A percentile compares a stretch with the other conserved stretches of the same genome.
Conservation (phyloP, 1,140 invertebrate genomes). For the Papilio machaon region DNA sequence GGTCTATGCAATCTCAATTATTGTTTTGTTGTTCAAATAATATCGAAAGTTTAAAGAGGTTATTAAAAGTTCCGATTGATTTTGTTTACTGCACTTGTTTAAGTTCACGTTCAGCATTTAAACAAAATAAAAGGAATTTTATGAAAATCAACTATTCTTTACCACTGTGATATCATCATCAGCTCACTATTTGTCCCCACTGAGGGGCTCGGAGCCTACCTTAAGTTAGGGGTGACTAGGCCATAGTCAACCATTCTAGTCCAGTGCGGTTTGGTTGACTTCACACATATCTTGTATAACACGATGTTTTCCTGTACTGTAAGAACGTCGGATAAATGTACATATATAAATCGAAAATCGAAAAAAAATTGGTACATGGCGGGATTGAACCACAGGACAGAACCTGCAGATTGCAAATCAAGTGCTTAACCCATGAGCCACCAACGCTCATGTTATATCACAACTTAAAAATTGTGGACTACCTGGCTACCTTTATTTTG, state of each 20-base stretch:
- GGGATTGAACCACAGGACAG: no score
- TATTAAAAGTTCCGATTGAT: neutral
- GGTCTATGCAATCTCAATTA: constrained; percentile 8
- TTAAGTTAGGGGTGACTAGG: no score
- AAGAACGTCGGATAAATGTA: no score
- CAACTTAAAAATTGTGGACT: neutral
- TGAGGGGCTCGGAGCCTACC: no score
- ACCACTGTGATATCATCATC: neutral
- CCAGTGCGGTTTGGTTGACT: no score
- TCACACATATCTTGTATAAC: no score
- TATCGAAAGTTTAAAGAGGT: neutral
- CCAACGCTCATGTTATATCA: neutral
- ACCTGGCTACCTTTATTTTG: neutral
- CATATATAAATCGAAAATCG: no score
- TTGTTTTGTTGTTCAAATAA: neutral
- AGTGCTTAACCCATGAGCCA: neutral
- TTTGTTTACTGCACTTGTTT: neutral
- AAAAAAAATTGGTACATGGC: no score
- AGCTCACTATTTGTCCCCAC: no score
- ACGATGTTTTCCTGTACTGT: no score
- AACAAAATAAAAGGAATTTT: neutral
- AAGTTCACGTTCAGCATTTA: neutral
- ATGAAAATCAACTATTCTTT: neutral
- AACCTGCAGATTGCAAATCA: neutral
- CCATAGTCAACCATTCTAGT: no score